phyloP scores from a whole-genome alignment of 2,797 vertebrate genomes.

The Esox masquinongy region DNA sequence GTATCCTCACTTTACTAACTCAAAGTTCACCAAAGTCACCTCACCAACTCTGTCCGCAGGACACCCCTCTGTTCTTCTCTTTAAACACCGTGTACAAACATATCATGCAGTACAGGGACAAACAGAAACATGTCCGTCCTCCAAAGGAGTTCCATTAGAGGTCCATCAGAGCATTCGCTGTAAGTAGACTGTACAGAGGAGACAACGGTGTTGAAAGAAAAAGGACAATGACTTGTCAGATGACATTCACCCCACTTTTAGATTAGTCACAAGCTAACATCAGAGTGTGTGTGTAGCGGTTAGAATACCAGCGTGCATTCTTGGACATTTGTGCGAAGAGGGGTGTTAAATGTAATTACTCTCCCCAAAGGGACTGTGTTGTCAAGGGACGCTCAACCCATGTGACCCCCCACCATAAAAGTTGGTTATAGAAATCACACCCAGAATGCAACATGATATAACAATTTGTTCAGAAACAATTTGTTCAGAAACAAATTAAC shows the following conservation, averaged over 20 bases:
- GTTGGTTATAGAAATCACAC: not conserved
- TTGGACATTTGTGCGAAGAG: conserved; percentile 50
- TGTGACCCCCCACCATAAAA: conserved; percentile 4
- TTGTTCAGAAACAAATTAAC: not conserved
- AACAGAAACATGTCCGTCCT: not conserved
- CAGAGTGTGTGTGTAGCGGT: conserved; percentile 31
- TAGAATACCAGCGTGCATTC: conserved; percentile 53
- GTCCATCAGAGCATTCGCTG: not conserved
- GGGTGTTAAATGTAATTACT: conserved; percentile 15
- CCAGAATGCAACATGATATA: not conserved
- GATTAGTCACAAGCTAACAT: not conserved
- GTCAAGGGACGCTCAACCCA: conserved; percentile 19
- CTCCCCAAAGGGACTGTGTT: conserved; percentile 3
- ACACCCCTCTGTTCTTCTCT: not conserved
- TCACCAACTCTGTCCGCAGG: too few species aligned
- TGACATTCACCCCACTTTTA: conserved; percentile 14
- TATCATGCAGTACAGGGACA: not conserved
- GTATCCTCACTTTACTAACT: not conserved
- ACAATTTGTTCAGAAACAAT: not conserved
- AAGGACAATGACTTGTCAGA: conserved; percentile 34
- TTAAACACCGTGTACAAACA: not conserved
- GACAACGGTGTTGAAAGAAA: conserved; percentile 7
- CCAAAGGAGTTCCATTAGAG: not conserved
- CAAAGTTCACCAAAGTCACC: too few species aligned
- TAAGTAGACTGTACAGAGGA: not conserved